A percentile compares a stretch with the other conserved stretches of the same genome.
phyloP scores from a whole-genome alignment of 2,113 vertebrate genomes.

The Austrofundulus limnaeus region DNA sequence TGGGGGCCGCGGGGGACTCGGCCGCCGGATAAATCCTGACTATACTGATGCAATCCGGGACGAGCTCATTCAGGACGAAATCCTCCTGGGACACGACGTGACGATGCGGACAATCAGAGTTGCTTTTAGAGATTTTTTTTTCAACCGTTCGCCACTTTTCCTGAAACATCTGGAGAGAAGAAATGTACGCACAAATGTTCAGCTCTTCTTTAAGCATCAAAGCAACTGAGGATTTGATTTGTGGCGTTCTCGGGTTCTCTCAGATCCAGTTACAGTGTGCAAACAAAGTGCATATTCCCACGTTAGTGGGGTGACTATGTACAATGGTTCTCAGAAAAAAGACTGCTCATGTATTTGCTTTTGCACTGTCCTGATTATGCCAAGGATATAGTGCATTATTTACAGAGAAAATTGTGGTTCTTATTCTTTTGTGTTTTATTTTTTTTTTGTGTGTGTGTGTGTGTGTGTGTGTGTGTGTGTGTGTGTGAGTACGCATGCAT shows the following conservation, averaged over 20 bases:
- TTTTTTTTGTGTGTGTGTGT: constrained; percentile 46
- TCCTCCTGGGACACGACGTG: constrained; percentile 27
- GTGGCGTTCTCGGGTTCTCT: constrained; percentile 42
- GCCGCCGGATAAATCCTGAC: constrained; percentile 30
- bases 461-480: neutral
- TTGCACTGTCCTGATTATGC: constrained; percentile 75
- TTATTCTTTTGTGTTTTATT: constrained; percentile 51
- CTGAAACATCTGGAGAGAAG: constrained; percentile 16
- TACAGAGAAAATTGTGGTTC: constrained; percentile 46
- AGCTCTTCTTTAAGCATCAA: constrained; percentile 37
- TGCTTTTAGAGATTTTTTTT: constrained; percentile 39
- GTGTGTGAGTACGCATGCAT: constrained; percentile 48
- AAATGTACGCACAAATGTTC: constrained; percentile 11
- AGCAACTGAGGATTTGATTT: constrained; percentile 31
- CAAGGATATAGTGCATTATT: constrained; percentile 76
- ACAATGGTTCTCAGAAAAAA: constrained; percentile 44
- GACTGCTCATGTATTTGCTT: constrained; percentile 63
- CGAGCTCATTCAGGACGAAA: constrained; percentile 54
- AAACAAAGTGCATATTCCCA: constrained; percentile 42
- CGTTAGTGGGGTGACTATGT: constrained; percentile 42
- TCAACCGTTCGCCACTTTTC: constrained; percentile 23
- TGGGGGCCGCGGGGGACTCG: no score
- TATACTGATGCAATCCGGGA: constrained; percentile 28
- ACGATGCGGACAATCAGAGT: constrained; percentile 53
- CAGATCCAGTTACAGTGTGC: constrained; percentile 52